Evolutionary conservation across 2,113 vertebrate genomes (phyloP), one percentile per base, ranked within the genome.

Genomic region (Hirundichthys speculiger): DNA sequence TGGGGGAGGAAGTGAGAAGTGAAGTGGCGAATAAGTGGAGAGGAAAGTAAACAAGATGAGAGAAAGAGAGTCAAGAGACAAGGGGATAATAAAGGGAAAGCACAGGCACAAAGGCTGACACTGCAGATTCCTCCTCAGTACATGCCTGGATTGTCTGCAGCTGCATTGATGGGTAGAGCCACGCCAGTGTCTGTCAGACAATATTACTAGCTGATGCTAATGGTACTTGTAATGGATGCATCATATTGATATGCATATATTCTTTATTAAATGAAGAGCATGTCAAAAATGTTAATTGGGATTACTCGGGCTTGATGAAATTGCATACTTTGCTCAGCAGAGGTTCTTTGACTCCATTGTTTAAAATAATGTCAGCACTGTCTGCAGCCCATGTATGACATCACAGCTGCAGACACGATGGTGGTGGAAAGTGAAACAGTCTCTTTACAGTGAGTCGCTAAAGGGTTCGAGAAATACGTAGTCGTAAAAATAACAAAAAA

Each of bases 11-110:
- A 24, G 16, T n/a, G 24, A 14, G 48, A n/a, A 18, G 46, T 11
- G 49, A 56, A 60, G 48, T 8, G 40, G 69, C 7, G 20, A 67
- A 62, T 66, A 74, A 56, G 66, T 16, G 25, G 45, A 50, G 58
- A 72, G 41, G 59, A 69, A 73, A 72, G 67, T 63, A 54, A 83
- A 86, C 70, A 72, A 63, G 71, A 80, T 47, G 73, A 56, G 75
- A 66, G 55, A 64, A 67, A 61, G 47, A 64, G 52, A 74, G 52
- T 70, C 30, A 22, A 75, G 82, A 82, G 64, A 74, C 77, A 22
- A 59, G 77, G 75, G 75, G 56, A 46, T 72, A 79, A 80, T 79
- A 83, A 86, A 78, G 46, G 34, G 52, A 52, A 69, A 43, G 50
- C 41, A 46, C 63, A 61, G 61, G 41, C 41, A 42, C 60, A 49